Percentiles rank a stretch among this genome's conserved stretches.
phyloP scores from a whole-genome alignment of 2,797 vertebrate species.

The Microctenopoma lineatum region DNA sequence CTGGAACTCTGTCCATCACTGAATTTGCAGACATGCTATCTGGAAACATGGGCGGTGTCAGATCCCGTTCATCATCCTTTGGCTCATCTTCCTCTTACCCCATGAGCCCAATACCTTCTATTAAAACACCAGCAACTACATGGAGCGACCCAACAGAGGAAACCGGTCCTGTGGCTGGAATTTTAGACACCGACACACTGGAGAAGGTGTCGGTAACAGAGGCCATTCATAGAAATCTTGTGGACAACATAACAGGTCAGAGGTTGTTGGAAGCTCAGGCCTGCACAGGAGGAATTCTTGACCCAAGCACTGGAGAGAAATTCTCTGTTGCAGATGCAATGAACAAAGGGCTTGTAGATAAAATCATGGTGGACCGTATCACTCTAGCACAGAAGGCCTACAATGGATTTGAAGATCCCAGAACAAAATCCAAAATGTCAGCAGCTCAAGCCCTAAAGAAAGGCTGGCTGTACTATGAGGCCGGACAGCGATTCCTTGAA shows the following conservation, averaged over 20 bases:
- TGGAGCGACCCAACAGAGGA: constrained; percentile 96
- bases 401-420: constrained; percentile 96
- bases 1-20: constrained; percentile 93
- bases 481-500: constrained; percentile 96
- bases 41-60: constrained; percentile 89
- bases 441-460: constrained; percentile 98
- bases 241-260: constrained; percentile 98
- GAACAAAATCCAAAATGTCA: constrained; percentile 98
- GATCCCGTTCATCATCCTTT: constrained; percentile 94
- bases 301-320: constrained; percentile 91
- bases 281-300: constrained; percentile 96
- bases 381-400: constrained; percentile 96
- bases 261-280: constrained; percentile 95
- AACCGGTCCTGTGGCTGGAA: constrained; percentile 93
- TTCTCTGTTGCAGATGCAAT: constrained; percentile 90
- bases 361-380: constrained; percentile 98
- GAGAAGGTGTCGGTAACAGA: constrained; percentile 97
- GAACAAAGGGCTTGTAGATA: constrained; percentile 93
- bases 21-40: constrained; percentile 99
- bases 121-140: constrained; percentile 83
- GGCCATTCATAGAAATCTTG: constrained; percentile 95
- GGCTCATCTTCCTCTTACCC: constrained; percentile 93
- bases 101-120: constrained; percentile 84
- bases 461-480: constrained; percentile 98
- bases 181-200: constrained; percentile 95